phyloP scores from a whole-genome alignment of 2,888 invertebrate genomes.

The Drosophila yooni region DNA sequence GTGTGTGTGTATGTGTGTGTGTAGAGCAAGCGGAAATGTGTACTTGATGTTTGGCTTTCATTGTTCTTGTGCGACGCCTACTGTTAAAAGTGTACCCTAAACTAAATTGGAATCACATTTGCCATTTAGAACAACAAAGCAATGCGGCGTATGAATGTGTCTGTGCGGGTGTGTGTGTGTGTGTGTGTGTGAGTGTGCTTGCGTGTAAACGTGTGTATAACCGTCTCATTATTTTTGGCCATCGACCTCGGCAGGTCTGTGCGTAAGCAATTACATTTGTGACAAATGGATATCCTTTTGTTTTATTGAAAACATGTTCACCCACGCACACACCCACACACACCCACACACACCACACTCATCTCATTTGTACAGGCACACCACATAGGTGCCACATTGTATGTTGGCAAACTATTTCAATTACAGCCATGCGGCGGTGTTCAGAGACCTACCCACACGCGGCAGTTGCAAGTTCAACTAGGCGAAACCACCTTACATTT shows the following conservation, averaged over 20 bases:
- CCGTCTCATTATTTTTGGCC: conserved; percentile 56
- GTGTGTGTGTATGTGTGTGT: conserved; percentile 10
- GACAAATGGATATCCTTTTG: conserved; percentile 79
- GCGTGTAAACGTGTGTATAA: conserved; percentile 16
- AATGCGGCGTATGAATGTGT: conserved; percentile 39
- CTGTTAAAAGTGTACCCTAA: conserved; percentile 37
- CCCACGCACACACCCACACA: conserved; percentile 18
- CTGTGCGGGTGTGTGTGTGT: conserved; percentile 3
- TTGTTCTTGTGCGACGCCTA: conserved; percentile 33
- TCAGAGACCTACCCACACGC: conserved; percentile 11
- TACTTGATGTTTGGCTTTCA: conserved; percentile 35
- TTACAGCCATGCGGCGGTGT: conserved; percentile 56
- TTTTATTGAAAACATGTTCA: conserved; percentile 68
- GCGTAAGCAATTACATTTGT: conserved; percentile 65
- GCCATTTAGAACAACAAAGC: conserved; percentile 49
- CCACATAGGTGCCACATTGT: conserved; percentile 37
- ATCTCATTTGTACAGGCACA: conserved; percentile 1
- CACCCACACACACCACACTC: conserved; percentile 8
- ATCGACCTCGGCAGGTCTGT: conserved; percentile 29
- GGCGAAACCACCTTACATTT: conserved; percentile 5
- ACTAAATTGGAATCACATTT: conserved; percentile 49
- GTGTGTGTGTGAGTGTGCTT: conserved; percentile 6
- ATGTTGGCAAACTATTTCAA: conserved; percentile 74
- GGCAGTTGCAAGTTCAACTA: conserved; percentile 39
- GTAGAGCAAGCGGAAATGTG: conserved; percentile 34